Evolutionary conservation across 2,797 vertebrate species (phyloP).

Genomic region (Sebastolobus altivelis): DNA sequence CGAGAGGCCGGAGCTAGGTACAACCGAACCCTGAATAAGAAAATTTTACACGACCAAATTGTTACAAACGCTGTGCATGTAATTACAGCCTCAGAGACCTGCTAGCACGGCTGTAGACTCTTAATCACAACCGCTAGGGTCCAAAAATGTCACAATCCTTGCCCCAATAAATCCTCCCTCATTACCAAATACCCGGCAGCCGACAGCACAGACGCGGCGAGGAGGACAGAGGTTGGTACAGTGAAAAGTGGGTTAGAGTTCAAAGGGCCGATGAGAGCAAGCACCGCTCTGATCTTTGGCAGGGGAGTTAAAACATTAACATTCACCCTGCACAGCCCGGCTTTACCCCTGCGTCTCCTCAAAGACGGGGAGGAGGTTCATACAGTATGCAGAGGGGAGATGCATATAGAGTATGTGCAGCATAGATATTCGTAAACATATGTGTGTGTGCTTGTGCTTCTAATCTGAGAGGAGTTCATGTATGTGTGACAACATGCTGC

Average conservation of each 20-base stretch:
- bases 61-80: too few relatives aligned
- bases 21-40: too few relatives aligned
- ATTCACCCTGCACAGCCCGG: slow-evolving; percentile 62
- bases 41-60: fast-evolving
- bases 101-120: not conserved
- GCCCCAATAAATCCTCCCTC: slow-evolving; percentile 4
- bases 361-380: slow-evolving; percentile 54
- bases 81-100: not conserved
- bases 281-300: slow-evolving; percentile 76
- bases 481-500: not conserved
- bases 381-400: slow-evolving; percentile 33
- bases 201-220: not conserved
- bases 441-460: not conserved
- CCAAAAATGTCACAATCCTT: not conserved
- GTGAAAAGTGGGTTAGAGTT: slow-evolving; percentile 67
- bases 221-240: slow-evolving; percentile 40
- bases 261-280: slow-evolving; percentile 70
- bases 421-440: slow-evolving; percentile 30
- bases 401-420: slow-evolving; percentile 10
- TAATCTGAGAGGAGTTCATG: not conserved
- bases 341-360: slow-evolving; percentile 66
- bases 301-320: slow-evolving; percentile 79
- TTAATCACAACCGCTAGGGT: not conserved
- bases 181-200: slow-evolving; percentile 6
- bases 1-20: too few relatives aligned